A percentile compares a stretch with the other conserved stretches of the same genome.
These are phyloP conservation scores for Gallinago media DNA, from an alignment of 2,113 vertebrate species.

Conservation along the genomic window DNA sequence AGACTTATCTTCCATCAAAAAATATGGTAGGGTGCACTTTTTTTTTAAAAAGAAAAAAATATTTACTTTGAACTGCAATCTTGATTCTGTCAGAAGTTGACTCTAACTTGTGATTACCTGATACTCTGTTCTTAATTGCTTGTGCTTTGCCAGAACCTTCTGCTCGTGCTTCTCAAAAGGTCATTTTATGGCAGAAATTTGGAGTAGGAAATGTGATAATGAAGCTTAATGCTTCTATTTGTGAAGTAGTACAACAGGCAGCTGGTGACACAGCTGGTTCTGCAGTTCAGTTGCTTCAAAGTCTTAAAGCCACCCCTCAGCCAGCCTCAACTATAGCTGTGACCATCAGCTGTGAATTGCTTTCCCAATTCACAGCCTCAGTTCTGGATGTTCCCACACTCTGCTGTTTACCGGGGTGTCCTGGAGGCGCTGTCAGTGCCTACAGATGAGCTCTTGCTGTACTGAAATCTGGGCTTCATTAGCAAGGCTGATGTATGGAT, in stretches of 20 bases:
- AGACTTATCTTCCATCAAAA: background rate
- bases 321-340: background rate
- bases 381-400: background rate
- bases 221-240: background rate
- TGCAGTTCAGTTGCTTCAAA: background rate
- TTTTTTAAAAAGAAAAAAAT: background rate
- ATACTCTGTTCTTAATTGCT: background rate
- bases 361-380: background rate
- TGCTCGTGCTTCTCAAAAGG: background rate
- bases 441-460: background rate
- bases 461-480: background rate
- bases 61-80: background rate
- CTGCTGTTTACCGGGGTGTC: accelerated
- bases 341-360: background rate
- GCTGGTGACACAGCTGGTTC: background rate
- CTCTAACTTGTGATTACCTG: background rate
- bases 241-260: background rate
- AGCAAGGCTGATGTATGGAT: background rate
- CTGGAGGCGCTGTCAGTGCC: accelerated
- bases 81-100: background rate
- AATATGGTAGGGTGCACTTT: background rate
- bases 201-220: background rate
- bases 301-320: background rate
- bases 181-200: background rate
- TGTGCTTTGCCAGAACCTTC: background rate